A percentile compares a stretch with the other conserved stretches of the same genome.
These are phyloP conservation scores for Clarias platycephalus DNA, from an alignment of 2,797 vertebrate genomes.

Conservation along the genomic window DNA sequence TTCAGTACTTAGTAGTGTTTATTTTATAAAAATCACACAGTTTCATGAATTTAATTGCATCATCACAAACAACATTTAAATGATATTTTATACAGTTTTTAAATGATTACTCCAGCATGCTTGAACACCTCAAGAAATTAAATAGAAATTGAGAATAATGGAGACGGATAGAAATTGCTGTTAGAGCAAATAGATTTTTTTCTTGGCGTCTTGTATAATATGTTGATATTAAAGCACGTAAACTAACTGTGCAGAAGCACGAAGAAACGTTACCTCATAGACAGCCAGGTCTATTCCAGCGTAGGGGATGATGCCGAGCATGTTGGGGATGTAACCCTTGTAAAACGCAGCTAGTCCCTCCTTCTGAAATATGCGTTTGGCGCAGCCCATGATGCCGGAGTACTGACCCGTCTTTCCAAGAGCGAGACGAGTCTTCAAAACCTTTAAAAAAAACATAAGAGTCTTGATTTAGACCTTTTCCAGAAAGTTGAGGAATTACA, in stretches of 20 bases:
- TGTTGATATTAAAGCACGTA: neutral
- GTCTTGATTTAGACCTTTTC: conserved; percentile 16
- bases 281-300: conserved; percentile 95
- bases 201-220: no score
- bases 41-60: neutral
- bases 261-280: conserved; percentile 80
- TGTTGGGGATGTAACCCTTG: conserved; percentile 93
- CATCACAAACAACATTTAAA: no score
- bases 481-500: conserved; percentile 15
- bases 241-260: neutral
- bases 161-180: neutral
- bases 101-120: neutral
- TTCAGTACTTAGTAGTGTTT: neutral
- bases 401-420: conserved; percentile 90
- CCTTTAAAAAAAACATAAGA: conserved; percentile 67
- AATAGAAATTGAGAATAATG: neutral
- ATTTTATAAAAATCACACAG: neutral
- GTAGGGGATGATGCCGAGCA: conserved; percentile 96
- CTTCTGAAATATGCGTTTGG: conserved; percentile 82
- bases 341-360: conserved; percentile 90
- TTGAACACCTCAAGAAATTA: neutral
- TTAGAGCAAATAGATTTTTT: neutral
- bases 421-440: conserved; percentile 92
- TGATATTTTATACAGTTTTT: neutral
- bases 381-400: conserved; percentile 84